Evolutionary conservation across 1,140 invertebrate species (phyloP).

Genomic region (Drosophila chauvacae): DNA sequence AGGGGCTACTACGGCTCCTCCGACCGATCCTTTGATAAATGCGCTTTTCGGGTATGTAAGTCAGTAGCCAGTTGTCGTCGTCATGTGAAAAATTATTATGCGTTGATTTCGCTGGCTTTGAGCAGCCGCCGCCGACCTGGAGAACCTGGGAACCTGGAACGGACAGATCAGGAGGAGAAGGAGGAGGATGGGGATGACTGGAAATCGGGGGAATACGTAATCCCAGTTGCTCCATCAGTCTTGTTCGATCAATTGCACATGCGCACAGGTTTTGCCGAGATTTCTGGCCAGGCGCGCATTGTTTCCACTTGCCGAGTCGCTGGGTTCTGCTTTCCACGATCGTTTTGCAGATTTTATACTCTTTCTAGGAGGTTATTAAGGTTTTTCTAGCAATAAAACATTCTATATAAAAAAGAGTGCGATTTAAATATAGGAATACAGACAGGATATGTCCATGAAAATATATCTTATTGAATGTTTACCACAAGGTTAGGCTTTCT

Average conservation of each 20-base stretch:
- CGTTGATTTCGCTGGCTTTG: conserved; percentile 68
- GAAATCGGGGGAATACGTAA: conserved; percentile 60
- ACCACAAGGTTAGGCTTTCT: background rate
- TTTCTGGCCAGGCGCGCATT: conserved; percentile 54
- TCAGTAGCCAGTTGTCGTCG: conserved; percentile 75
- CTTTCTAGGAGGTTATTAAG: background rate
- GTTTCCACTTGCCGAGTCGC: conserved; percentile 51
- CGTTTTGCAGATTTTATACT: conserved; percentile 1
- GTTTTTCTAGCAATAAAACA: background rate
- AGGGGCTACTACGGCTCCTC: conserved; percentile 11
- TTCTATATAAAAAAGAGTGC: no score
- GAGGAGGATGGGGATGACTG: background rate
- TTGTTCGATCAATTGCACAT: conserved; percentile 84
- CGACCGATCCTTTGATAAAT: conserved; percentile 71
- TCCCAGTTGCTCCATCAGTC: conserved; percentile 84
- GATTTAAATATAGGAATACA: no score
- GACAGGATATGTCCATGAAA: no score
- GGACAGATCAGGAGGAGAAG: background rate
- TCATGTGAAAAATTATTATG: conserved; percentile 83
- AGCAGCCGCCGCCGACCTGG: conserved; percentile 75
- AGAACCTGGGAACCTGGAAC: conserved; percentile 50
- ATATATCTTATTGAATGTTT: no score
- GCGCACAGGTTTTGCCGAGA: conserved; percentile 70
- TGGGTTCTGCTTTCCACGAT: conserved; percentile 12
- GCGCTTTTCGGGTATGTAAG: conserved; percentile 81